Evolutionary conservation across 2,113 vertebrate genomes (phyloP), one percentile per base, ranked within the genome.

Genomic region (Rhea americana): DNA sequence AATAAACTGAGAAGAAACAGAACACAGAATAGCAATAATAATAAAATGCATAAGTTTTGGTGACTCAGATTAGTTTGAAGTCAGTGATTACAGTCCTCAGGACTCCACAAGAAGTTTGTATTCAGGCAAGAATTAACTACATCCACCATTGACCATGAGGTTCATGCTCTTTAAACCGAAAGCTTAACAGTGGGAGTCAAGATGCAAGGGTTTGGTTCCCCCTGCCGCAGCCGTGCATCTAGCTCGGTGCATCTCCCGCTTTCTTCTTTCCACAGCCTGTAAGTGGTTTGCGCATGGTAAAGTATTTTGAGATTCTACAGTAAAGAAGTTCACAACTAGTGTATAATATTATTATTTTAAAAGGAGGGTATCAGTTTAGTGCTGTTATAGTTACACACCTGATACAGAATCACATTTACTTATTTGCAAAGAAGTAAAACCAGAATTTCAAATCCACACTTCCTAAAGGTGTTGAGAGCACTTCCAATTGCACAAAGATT

Each of bases 401-500:
- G 32, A 86, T 21, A 18, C 14, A 82, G 7, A 48, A 79, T 28
- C 74, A 51, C 26, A 41, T 39, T 71, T 59, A 65, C 25, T 86
- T n/a, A 14, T 67, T 66, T 80, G 55, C 58, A 87, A 35, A 35
- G 70, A 77, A 22, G 17, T 0, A 58, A 87, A 92, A 59, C 0
- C 12, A 24, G 37, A 58, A 61, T 59, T 85, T 91, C 43, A 43
- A 84, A 68, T 25, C 11, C 56, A 77, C 16, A 15, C 21, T 76
- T 74, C 41, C 47, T n/a, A 50, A 82, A 50, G 63, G 53, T 80
- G 67, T 4, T 80, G 68, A 74, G 58, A 93, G 82, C 63, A 66
- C 65, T 48, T 92, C 65, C 45, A 58, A 30, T n/a, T 70, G 59
- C 76, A 63, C 74, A 87, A 87, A 95, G 83, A 80, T 66, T 21